Percentiles rank a stretch among this genome's conserved stretches.
Conservation (phyloP, 2,888 invertebrate genomes). For the Leucophenga maculata region DNA sequence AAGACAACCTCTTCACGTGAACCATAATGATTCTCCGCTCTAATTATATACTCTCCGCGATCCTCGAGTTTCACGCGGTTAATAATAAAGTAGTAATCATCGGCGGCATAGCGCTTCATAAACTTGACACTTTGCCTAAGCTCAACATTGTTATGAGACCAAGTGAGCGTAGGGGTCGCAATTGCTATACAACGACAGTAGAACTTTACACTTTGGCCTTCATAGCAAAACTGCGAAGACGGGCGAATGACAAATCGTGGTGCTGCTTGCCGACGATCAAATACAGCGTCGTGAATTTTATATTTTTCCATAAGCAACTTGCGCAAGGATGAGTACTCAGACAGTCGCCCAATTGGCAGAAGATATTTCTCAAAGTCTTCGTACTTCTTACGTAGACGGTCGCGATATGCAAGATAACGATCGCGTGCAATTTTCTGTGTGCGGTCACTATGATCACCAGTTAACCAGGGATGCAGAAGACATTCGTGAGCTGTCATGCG, state of each 20-base stretch:
- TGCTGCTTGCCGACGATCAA: conserved; percentile 97
- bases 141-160: conserved; percentile 95
- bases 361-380: conserved; percentile 86
- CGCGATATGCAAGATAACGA: conserved; percentile 89
- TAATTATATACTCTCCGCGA: conserved; percentile 96
- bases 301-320: conserved; percentile 97
- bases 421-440: conserved; percentile 87
- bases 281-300: conserved; percentile 95
- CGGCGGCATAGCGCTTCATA: conserved; percentile 97
- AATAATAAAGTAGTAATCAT: conserved; percentile 97
- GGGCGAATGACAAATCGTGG: conserved; percentile 98
- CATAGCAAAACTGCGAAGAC: conserved; percentile 94
- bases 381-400: conserved; percentile 88
- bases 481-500: conserved; percentile 99
- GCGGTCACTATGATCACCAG: conserved; percentile 85
- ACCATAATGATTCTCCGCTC: conserved; percentile 97
- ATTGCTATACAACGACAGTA: conserved; percentile 96
- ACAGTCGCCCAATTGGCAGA: conserved; percentile 95
- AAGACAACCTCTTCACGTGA: conserved; percentile 96
- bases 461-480: conserved; percentile 94
- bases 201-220: conserved; percentile 97
- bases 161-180: conserved; percentile 94
- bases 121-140: conserved; percentile 97
- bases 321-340: conserved; percentile 96
- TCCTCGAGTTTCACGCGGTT: conserved; percentile 96